These are phyloP conservation scores for Galeruca laticollis DNA, from an alignment of 2,888 invertebrate genomes.

Conservation along the genomic window DNA sequence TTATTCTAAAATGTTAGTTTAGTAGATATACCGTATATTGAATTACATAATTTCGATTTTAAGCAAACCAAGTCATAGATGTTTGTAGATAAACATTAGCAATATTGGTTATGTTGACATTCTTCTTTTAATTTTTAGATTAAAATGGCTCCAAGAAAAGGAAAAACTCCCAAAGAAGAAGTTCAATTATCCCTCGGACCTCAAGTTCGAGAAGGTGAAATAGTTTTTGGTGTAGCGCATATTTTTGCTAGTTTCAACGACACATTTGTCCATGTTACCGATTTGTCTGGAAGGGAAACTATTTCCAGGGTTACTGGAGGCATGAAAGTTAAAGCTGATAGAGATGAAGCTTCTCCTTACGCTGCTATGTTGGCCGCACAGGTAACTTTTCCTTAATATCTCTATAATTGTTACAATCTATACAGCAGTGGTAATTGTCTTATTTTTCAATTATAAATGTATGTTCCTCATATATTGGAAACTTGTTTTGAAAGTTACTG, in stretches of 20 bases:
- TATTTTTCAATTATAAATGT: no score
- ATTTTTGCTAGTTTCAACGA: conserved; percentile 99
- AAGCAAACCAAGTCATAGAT: conserved; percentile 15
- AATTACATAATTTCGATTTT: background rate
- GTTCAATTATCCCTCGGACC: conserved; percentile 96
- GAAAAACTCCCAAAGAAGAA: conserved; percentile 96
- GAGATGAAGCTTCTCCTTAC: conserved; percentile 99
- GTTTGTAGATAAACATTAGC: conserved; percentile 26
- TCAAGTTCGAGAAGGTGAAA: conserved; percentile 96
- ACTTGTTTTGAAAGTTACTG: no score
- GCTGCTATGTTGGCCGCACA: conserved; percentile 99
- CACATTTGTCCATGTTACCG: conserved; percentile 99
- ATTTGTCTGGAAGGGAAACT: conserved; percentile 96
- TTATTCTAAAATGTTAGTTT: conserved; percentile 4
- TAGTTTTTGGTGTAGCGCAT: conserved; percentile 98
- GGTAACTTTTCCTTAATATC: conserved; percentile 68
- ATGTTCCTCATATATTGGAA: no score
- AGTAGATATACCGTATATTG: background rate
- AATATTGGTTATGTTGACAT: conserved; percentile 40
- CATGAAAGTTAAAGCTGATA: conserved; percentile 99
- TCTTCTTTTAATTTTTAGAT: conserved; percentile 35
- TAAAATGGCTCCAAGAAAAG: conserved; percentile 96
- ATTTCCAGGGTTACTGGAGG: conserved; percentile 96
- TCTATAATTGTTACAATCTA: background rate
- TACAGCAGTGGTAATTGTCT: background rate